Conservation (phyloP, 2,888 invertebrate species). For the Salpingus planirostris region DNA sequence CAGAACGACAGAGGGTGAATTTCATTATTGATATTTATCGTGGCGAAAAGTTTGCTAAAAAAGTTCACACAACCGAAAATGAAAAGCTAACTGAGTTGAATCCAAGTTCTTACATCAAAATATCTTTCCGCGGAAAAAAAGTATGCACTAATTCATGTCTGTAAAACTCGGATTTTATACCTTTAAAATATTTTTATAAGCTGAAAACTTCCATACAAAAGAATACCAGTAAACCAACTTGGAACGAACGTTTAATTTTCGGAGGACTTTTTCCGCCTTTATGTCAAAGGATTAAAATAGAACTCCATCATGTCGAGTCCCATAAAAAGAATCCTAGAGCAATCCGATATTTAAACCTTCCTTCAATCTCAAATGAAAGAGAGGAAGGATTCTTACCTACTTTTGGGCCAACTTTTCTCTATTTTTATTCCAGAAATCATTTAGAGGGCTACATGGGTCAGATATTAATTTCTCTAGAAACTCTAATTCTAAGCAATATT, state of each 20-base stretch:
- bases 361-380: conserved; percentile 48
- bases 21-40: conserved; percentile 50
- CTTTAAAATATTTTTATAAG: conserved; percentile 24
- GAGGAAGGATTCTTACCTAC: conserved; percentile 67
- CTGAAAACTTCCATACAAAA: conserved; percentile 53
- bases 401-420: conserved; percentile 72
- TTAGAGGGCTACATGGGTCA: conserved; percentile 61
- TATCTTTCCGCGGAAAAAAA: conserved; percentile 55
- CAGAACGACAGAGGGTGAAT: conserved; percentile 45
- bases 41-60: conserved; percentile 36
- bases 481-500: conserved; percentile 52
- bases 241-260: conserved; percentile 70
- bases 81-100: conserved; percentile 43
- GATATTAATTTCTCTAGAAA: conserved; percentile 61
- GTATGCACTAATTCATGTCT: conserved; percentile 32
- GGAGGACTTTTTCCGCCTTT: conserved; percentile 76
- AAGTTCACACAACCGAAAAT: conserved; percentile 25
- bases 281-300: conserved; percentile 62
- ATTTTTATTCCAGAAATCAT: conserved; percentile 59
- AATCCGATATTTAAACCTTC: conserved; percentile 49
- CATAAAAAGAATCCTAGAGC: conserved; percentile 42
- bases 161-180: not conserved
- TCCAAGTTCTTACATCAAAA: conserved; percentile 44
- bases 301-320: conserved; percentile 45
- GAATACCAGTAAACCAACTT: conserved; percentile 55